A percentile compares a stretch with the other conserved stretches of the same genome.
Evolutionary conservation across 2,113 vertebrate genomes (phyloP).

Genomic region (Tenebrosternarchus preto): DNA sequence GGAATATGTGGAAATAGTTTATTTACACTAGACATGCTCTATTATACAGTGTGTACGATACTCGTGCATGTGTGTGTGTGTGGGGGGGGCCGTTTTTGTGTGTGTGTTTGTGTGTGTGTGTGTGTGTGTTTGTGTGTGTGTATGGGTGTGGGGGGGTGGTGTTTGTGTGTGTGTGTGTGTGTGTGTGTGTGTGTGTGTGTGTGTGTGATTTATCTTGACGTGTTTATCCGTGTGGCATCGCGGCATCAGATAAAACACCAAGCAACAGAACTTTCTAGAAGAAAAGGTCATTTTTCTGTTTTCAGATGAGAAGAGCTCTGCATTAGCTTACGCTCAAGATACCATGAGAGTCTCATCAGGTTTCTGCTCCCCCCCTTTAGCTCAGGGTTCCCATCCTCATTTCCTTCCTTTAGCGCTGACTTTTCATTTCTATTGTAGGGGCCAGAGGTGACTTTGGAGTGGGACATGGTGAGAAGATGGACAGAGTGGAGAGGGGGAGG

Average conservation of each 20-base stretch:
- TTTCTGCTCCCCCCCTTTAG: background rate
- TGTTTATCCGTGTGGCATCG: too few relatives aligned
- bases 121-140: too few relatives aligned
- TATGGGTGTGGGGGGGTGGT: too few relatives aligned
- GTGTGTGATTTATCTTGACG: too few relatives aligned
- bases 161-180: too few relatives aligned
- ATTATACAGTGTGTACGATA: background rate
- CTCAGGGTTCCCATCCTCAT: background rate
- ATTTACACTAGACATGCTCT: too few relatives aligned
- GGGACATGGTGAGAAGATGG: background rate
- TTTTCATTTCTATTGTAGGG: background rate
- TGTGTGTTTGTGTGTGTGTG: too few relatives aligned
- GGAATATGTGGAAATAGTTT: too few relatives aligned
- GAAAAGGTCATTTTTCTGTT: conserved; percentile 5
- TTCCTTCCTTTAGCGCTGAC: background rate
- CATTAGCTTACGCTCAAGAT: background rate
- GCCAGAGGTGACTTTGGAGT: conserved; percentile 10
- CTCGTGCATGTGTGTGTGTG: background rate
- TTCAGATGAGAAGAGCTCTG: background rate
- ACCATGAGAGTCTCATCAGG: background rate
- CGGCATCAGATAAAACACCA: too few relatives aligned
- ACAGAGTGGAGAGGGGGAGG: conserved; percentile 14
- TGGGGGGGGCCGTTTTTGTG: too few relatives aligned
- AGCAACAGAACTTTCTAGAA: background rate
- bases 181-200: too few relatives aligned